These are phyloP conservation scores for Protophormia terraenovae DNA, from an alignment of 2,888 invertebrate genomes.

Conservation along the genomic window DNA sequence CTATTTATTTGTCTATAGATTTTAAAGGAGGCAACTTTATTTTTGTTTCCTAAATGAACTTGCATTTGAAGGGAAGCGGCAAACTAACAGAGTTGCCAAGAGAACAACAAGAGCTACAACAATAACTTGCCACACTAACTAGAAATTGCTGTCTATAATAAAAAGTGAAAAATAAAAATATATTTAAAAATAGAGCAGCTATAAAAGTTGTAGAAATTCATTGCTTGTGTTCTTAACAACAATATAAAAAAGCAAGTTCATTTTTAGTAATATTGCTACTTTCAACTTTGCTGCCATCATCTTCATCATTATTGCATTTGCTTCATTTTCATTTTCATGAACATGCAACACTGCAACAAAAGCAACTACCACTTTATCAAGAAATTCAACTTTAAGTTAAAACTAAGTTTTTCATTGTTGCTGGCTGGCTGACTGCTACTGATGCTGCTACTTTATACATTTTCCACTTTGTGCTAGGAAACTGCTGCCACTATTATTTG, in stretches of 20 bases:
- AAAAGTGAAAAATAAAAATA: background rate
- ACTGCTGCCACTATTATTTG: background rate
- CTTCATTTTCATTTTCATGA: slow-evolving; percentile 25
- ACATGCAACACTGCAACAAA: background rate
- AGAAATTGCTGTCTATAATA: background rate
- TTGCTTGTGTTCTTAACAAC: slow-evolving; percentile 10
- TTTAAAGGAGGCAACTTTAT: slow-evolving; percentile 22
- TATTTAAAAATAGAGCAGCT: background rate
- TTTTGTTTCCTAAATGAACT: slow-evolving; percentile 44
- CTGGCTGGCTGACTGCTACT: too few relatives aligned
- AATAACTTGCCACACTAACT: background rate
- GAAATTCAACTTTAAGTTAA: background rate
- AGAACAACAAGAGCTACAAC: background rate
- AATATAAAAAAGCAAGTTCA: slow-evolving; percentile 16
- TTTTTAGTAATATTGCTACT: slow-evolving; percentile 13
- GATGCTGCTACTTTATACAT: background rate
- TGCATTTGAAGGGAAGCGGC: slow-evolving; percentile 10
- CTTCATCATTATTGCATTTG: slow-evolving; percentile 24
- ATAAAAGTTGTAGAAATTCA: background rate
- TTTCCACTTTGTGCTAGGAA: background rate
- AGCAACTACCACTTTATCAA: background rate
- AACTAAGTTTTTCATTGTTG: background rate
- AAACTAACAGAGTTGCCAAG: background rate
- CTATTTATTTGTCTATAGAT: background rate
- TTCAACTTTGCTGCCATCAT: slow-evolving; percentile 27